Conservation (phyloP, 2,797 vertebrate genomes). For the Muscicapa comitata region DNA sequence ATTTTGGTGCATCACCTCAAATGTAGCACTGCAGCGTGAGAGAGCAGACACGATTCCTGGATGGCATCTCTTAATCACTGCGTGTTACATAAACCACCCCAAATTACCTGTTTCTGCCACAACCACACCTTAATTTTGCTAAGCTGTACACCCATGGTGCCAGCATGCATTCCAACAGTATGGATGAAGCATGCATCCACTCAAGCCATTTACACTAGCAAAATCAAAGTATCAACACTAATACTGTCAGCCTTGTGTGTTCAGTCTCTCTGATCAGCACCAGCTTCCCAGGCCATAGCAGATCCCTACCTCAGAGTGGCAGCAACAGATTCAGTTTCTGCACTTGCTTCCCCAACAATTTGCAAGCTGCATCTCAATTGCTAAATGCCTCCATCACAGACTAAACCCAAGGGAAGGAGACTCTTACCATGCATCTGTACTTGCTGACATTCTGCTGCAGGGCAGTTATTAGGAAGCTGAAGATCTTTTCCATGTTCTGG, state of each 20-base stretch:
- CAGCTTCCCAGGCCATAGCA: not conserved
- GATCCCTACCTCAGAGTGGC: not conserved
- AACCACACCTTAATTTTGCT: not conserved
- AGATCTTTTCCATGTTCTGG: constrained; percentile 93
- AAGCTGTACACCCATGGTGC: not conserved
- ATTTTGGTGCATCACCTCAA: not conserved
- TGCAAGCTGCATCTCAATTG: not conserved
- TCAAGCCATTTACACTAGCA: not conserved
- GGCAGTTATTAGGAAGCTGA: constrained; percentile 88
- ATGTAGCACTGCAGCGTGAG: not conserved
- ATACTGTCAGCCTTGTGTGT: not conserved
- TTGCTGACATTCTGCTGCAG: constrained; percentile 88
- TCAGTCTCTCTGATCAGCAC: not conserved
- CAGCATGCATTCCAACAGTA: not conserved
- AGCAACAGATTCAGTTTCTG: not conserved
- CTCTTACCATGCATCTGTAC: constrained; percentile 85
- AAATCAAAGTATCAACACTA: not conserved
- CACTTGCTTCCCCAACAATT: not conserved
- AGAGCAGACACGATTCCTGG: accelerated
- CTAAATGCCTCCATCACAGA: not conserved
- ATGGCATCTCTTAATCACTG: not conserved
- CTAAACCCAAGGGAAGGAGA: not conserved
- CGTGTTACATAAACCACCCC: not conserved
- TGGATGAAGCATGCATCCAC: accelerated
- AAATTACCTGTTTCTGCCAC: not conserved